Conservation (phyloP, 2,797 vertebrate species). For the Chelmon rostratus region DNA sequence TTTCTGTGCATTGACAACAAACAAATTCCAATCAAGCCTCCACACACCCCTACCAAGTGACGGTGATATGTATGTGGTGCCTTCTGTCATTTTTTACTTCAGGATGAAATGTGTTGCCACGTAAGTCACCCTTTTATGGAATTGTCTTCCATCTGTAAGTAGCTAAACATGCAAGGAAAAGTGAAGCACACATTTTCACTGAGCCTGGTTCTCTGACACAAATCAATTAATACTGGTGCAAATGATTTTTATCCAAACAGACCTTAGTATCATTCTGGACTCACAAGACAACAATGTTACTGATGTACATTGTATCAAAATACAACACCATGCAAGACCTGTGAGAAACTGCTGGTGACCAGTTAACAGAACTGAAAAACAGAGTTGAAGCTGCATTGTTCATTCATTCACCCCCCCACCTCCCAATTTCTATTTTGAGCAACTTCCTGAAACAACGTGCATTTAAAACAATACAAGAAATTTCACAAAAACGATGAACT, state of each 20-base stretch:
- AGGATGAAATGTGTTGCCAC: not conserved
- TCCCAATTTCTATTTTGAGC: constrained; percentile 71
- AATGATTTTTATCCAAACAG: not conserved
- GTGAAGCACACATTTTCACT: not conserved
- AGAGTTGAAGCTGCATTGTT: constrained; percentile 55
- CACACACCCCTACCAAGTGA: not conserved
- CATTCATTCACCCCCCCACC: constrained; percentile 64
- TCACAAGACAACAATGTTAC: constrained; percentile 12
- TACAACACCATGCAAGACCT: constrained; percentile 22
- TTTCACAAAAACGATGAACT: constrained; percentile 34
- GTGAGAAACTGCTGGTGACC: constrained; percentile 36
- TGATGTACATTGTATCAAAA: constrained; percentile 46
- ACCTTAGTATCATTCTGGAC: constrained; percentile 8
- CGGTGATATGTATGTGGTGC: not conserved
- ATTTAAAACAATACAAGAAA: constrained; percentile 48
- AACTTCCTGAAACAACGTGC: constrained; percentile 69
- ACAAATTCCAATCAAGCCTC: not conserved
- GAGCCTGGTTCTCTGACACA: not conserved
- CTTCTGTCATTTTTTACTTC: not conserved
- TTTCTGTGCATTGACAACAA: not conserved
- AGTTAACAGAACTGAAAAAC: constrained; percentile 53
- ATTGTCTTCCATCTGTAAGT: not conserved
- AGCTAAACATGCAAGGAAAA: not conserved
- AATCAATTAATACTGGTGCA: not conserved
- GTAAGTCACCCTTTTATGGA: not conserved